A percentile compares a stretch with the other conserved stretches of the same genome.
Evolutionary conservation across 37 sponge, comb jelly and placozoan species (phyloP).

Genomic region (Oopsacas minuta): DNA sequence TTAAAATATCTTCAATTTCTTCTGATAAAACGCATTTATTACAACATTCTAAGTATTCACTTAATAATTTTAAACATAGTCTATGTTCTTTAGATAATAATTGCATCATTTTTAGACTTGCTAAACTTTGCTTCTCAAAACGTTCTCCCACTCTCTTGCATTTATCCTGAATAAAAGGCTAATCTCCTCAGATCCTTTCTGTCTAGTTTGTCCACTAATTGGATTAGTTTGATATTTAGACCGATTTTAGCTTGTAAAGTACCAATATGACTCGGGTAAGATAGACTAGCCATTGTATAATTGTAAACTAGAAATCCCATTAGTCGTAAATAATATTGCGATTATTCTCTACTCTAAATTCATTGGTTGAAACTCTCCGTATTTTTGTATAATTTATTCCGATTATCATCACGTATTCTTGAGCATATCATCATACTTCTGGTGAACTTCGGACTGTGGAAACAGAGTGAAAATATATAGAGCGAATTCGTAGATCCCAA

Average conservation of each 20-base stretch:
- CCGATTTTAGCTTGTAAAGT: neutral
- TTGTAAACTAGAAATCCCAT: no score
- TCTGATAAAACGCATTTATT: neutral
- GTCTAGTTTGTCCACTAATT: neutral
- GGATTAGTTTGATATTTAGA: neutral
- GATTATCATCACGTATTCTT: no score
- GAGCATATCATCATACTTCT: no score
- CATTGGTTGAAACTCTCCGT: neutral
- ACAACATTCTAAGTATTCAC: neutral
- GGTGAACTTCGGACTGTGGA: no score
- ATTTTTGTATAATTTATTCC: conserved; percentile 3
- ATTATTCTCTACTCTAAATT: neutral
- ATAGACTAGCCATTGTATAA: neutral
- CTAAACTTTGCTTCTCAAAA: neutral
- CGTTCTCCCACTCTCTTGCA: conserved; percentile 6
- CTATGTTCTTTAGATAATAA: neutral
- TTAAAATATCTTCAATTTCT: neutral
- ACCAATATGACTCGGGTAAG: neutral
- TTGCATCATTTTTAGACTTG: neutral
- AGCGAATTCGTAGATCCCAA: no score
- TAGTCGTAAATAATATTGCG: no score
- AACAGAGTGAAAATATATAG: no score
- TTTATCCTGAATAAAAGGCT: neutral
- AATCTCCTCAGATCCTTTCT: neutral
- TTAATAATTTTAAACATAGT: neutral